Base-by-base conservation (phyloP, 2,113 vertebrate genomes). In the Nyctibius bracteatus region DNA sequence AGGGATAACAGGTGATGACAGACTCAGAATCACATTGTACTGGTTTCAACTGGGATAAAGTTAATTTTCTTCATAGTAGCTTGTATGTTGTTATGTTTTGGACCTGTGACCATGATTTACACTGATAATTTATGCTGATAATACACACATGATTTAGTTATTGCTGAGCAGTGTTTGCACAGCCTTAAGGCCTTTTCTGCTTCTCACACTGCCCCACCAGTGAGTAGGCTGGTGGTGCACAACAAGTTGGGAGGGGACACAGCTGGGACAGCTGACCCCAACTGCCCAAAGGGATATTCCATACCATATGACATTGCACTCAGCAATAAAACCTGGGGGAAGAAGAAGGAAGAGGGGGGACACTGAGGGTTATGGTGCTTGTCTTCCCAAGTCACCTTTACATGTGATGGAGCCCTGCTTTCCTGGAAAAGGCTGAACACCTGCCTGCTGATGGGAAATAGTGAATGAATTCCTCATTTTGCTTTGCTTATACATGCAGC, bases 321-420 rank as follows among this genome's bases (percentile, higher is more conserved):
- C 24, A 63, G 12, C 18, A 63, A 59, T 57, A 51, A 41, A 72
- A 81, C 3, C 12, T 28, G 10, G 9, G 7, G 11, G 7, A 67
- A 66, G 52, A 57, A 37, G 14, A 18, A 58, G 30, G 18, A 28
- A 4, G 19, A n/a, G 22, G 39, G 4, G 4, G 1, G 18, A 41
- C 0, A 0, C 67, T 67, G 2, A 7, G 24, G 4, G 11, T 66
- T 12, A 47, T 18, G 30, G 5, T 2, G 0, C 23, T 71, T 83
- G 3, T 75, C 30, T 75, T 93, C 41, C 8, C 23, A 57, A 55
- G 47, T 12, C 63, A 30, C 6, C 1, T 0, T 27, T 21, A 33
- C 0, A 3, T 1, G 0, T 46, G 22, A 46, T 37, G 17, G 17
- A 91, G 8, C 8, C 15, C 54, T 73, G 16, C 10, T 44, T 7